A percentile compares a stretch with the other conserved stretches of the same genome.
Evolutionary conservation across 2,797 vertebrate species (phyloP).

Genomic region (Chelon labrosus): DNA sequence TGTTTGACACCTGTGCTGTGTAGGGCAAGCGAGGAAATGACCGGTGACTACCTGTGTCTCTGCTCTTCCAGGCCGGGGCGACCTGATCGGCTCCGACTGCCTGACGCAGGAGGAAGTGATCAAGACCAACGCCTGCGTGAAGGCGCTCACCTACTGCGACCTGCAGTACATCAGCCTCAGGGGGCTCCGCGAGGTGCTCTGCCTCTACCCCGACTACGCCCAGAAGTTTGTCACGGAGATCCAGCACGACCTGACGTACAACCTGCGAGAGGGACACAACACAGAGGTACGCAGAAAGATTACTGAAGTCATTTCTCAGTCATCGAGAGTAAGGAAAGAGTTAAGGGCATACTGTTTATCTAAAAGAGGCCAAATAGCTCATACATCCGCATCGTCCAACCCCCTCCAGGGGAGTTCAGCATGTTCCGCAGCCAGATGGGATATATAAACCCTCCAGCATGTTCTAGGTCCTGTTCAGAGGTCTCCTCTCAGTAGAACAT

Average conservation of each 20-base stretch:
- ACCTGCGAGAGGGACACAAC: conserved; percentile 87
- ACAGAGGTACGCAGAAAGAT: conserved; percentile 56
- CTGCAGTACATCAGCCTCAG: conserved; percentile 92
- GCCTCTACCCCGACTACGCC: conserved; percentile 91
- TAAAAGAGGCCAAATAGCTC: no score
- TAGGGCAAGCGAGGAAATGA: no score
- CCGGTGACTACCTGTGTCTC: background rate
- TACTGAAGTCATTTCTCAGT: no score
- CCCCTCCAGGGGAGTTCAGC: no score
- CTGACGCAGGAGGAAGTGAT: conserved; percentile 89
- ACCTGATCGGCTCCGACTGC: conserved; percentile 92
- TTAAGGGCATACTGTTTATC: no score
- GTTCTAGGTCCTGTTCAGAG: no score
- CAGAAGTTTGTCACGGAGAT: conserved; percentile 90
- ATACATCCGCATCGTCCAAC: no score
- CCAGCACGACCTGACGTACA: conserved; percentile 92
- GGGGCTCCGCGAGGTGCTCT: conserved; percentile 89
- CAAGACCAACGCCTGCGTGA: conserved; percentile 93
- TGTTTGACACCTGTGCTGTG: no score
- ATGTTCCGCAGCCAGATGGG: no score
- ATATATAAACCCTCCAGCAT: no score
- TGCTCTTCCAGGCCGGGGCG: conserved; percentile 86
- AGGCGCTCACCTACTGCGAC: conserved; percentile 93
- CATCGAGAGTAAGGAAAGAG: no score
- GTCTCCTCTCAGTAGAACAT: no score